Base-by-base conservation (phyloP, 2,888 invertebrate species). In the Caenorhabditis parvicauda region DNA sequence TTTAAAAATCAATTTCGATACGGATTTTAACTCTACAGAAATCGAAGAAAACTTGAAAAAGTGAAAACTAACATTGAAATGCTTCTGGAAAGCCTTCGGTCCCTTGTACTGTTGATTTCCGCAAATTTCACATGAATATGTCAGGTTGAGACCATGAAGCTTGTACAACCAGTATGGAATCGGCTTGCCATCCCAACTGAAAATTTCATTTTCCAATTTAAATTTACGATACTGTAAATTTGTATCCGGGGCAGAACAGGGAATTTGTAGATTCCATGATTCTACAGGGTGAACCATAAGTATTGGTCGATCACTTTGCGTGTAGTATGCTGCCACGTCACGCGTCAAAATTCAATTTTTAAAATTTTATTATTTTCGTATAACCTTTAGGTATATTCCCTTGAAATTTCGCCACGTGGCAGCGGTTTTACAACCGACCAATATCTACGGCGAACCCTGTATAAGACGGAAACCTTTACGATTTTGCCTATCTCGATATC, bases 41-140 rank as follows among this genome's bases (percentile, higher is more conserved):
- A 47, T 29, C 19, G 12, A 17, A 9, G 9, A 22, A 25, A 2
- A 6, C 9, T 19, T 50, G 7, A 14, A 3, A 48, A 38, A 1
- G 12, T 28, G 17, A 9, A 35, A 54, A 50, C 55, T 54, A 51
- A 86, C 86, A 0, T 96, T 94, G 85, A 99, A 99, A 84, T 99
- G 98, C 45, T 95, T 87, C 83, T 99, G 98, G 84, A 98, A 99
- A 21, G 98, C 96, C 83, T 99, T 99, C 0, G 98, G 98, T 0
- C 98, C 98, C 90, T 85, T 94, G 84, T 99, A 99, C 4, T 59
- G 74, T 65, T 82, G 81, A 84, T 98, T 98, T 24, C 98, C 98
- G 82, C 98, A 99, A 69, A 99, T 99, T 83, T 99, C 98, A 82
- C 98, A 99, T 59, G 91, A 92, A 83, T 96, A 99, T 82, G 92